Percentiles rank a stretch among this genome's conserved stretches.
Conservation (phyloP, 2,888 invertebrate genomes). For the Dinocampus coccinellae region DNA sequence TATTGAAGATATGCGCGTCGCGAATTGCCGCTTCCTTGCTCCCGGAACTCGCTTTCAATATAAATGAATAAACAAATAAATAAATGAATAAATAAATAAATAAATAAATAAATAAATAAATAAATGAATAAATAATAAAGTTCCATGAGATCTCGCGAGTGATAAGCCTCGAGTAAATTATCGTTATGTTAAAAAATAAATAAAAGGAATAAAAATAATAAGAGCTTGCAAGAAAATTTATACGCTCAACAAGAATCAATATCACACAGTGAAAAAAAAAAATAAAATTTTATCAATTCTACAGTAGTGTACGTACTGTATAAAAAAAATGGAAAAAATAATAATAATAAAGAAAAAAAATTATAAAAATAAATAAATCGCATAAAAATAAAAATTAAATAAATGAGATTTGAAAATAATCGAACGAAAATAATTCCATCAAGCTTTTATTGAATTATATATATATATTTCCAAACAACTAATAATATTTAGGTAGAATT, state of each 20-base stretch:
- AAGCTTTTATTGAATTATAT: constrained; percentile 44
- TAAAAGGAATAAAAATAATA: background rate
- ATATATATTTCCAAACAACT: constrained; percentile 45
- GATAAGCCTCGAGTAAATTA: background rate
- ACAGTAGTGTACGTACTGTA: too few relatives aligned
- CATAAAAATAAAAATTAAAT: background rate
- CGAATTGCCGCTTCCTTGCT: constrained; percentile 34
- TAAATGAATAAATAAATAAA: constrained; percentile 7
- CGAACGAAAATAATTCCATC: constrained; percentile 37
- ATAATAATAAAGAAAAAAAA: background rate
- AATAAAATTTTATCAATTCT: background rate
- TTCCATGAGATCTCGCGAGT: constrained; percentile 5
- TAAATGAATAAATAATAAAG: background rate
- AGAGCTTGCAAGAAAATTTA: constrained; percentile 2
- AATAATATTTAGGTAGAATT: constrained; percentile 33
- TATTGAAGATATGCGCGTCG: constrained; percentile 28
- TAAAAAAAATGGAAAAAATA: background rate
- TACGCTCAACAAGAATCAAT: background rate
- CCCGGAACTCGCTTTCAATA: constrained; percentile 28
- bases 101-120: constrained; percentile 14
- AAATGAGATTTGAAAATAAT: background rate
- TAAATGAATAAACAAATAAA: background rate
- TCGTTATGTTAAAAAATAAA: background rate
- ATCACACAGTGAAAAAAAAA: background rate
- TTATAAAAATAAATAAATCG: too few relatives aligned